Conservation (phyloP, 2,888 invertebrate genomes). For the Odontocolon sp. region DNA sequence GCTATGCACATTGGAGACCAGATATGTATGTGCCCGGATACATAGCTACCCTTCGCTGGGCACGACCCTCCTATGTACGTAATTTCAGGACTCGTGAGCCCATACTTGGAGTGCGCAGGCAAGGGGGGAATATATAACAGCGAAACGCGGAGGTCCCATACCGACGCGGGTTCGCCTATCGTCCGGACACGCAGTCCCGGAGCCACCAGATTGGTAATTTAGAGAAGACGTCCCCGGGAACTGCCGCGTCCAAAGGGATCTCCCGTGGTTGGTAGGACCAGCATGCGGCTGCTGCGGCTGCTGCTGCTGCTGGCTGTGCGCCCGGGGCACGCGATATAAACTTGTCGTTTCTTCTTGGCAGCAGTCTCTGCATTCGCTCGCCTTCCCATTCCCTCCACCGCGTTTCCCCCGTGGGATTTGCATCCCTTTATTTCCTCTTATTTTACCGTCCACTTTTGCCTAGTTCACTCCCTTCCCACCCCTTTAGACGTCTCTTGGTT, state of each 20-base stretch:
- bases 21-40: conserved; percentile 8
- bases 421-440: conserved; percentile 64
- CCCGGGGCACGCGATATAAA: conserved; percentile 64
- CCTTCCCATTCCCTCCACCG: neutral
- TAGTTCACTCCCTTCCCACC: neutral
- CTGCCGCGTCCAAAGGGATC: conserved; percentile 42
- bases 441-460: conserved; percentile 53
- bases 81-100: conserved; percentile 21
- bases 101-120: conserved; percentile 19
- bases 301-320: conserved; percentile 14
- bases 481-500: conserved; percentile 16
- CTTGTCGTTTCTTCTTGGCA: conserved; percentile 64
- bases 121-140: neutral
- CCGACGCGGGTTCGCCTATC: conserved; percentile 39
- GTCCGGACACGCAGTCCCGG: conserved; percentile 61
- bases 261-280: conserved; percentile 9
- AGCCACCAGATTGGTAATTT: conserved; percentile 71
- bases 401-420: conserved; percentile 65
- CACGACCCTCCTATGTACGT: conserved; percentile 27
- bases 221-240: conserved; percentile 64
- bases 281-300: neutral
- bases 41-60: too few relatives aligned
- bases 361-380: conserved; percentile 34
- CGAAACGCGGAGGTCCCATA: conserved; percentile 15
- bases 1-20: neutral